phyloP scores from a whole-genome alignment of 2,797 vertebrate species.

The Parauchenoglanis punctatus region DNA sequence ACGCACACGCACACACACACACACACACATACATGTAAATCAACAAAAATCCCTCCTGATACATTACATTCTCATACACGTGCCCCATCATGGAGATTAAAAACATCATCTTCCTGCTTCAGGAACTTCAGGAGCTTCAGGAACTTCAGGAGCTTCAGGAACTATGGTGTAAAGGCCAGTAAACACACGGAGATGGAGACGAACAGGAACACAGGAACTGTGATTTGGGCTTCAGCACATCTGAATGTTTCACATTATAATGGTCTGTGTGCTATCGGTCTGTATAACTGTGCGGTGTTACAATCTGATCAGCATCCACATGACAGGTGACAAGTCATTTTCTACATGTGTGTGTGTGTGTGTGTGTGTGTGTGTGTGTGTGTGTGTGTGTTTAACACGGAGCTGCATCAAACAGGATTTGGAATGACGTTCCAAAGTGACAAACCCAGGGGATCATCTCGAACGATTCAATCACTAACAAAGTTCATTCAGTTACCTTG shows the following conservation, averaged over 20 bases:
- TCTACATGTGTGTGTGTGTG: no score
- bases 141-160: no score
- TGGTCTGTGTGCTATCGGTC: not conserved
- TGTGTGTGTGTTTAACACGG: not conserved
- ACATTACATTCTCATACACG: not conserved
- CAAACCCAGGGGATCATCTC: not conserved
- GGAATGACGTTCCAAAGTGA: not conserved
- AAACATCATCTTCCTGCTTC: not conserved
- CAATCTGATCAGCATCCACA: not conserved
- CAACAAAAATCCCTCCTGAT: not conserved
- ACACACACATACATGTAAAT: not conserved
- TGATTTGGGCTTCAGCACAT: not conserved
- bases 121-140: no score
- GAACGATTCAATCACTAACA: no score
- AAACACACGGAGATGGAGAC: not conserved
- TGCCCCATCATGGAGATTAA: not conserved
- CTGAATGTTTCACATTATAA: not conserved
- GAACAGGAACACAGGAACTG: not conserved
- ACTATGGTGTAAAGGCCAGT: no score
- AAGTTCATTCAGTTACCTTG: not conserved
- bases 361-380: no score
- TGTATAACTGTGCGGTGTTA: not conserved
- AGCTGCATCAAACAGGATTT: not conserved
- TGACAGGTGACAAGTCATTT: not conserved
- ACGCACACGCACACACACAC: conserved; percentile 42